Percentiles rank a stretch among this genome's conserved stretches.
Evolutionary conservation across 2,888 invertebrate species (phyloP).

Genomic region (Ctena decussata): DNA sequence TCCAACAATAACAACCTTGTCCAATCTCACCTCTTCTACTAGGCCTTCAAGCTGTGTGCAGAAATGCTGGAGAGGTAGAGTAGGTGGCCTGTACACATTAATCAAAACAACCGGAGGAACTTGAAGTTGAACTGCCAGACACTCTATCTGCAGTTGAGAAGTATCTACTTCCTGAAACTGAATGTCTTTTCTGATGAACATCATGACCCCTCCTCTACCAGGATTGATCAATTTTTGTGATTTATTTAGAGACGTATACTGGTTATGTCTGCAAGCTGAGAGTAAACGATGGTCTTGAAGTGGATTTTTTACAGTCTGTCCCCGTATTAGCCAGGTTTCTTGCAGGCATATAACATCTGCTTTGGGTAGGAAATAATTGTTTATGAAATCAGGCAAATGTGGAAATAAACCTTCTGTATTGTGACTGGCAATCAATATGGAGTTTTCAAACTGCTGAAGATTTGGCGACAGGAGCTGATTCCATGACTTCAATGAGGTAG

Average conservation of each 20-base stretch:
- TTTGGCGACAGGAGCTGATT: not conserved
- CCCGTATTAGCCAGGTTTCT: not conserved
- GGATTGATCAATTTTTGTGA: too few relatives aligned
- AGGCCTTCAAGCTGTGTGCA: not conserved
- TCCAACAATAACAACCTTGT: not conserved
- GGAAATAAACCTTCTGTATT: slow-evolving; percentile 10
- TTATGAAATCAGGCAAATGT: not conserved
- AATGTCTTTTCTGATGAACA: not conserved
- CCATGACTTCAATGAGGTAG: not conserved
- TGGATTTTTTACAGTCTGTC: not conserved
- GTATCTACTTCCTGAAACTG: not conserved
- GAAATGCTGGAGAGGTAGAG: not conserved
- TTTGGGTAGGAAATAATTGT: not conserved
- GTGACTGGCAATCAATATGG: not conserved
- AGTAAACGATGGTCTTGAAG: not conserved
- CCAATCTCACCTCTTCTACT: not conserved
- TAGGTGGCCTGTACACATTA: not conserved
- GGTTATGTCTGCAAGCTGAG: not conserved
- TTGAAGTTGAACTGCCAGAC: not conserved
- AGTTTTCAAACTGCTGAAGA: not conserved
- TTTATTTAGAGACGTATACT: too few relatives aligned
- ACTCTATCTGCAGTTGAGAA: not conserved
- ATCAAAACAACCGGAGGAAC: not conserved
- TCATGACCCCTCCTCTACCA: not conserved
- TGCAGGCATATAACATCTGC: not conserved